A percentile compares a stretch with the other conserved stretches of the same genome.
These are phyloP conservation scores for Alauda arvensis DNA, from an alignment of 2,797 vertebrate species.

Conservation along the genomic window DNA sequence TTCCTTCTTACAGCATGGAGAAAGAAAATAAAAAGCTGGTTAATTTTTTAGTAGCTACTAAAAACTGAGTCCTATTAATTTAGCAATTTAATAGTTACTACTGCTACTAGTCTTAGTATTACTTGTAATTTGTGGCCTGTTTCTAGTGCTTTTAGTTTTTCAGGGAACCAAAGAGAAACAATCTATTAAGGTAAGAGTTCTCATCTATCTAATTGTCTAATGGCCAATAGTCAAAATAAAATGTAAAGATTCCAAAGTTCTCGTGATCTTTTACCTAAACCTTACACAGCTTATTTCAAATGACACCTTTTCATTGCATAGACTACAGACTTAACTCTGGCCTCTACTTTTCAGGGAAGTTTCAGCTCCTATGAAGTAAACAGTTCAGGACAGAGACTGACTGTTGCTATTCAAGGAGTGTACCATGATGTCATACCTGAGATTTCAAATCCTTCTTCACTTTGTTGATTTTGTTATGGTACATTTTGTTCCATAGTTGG, in stretches of 20 bases:
- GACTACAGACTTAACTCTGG: background rate
- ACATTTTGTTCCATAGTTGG: background rate
- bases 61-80: background rate
- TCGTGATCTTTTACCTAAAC: background rate
- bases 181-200: background rate
- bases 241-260: background rate
- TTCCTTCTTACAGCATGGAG: background rate
- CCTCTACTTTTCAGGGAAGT: background rate
- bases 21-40: background rate
- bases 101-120: background rate
- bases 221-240: background rate
- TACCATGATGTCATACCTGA: background rate
- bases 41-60: background rate
- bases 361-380: background rate
- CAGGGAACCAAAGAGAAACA: background rate
- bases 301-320: background rate
- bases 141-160: background rate
- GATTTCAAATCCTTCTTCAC: background rate
- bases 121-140: background rate
- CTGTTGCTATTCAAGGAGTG: background rate
- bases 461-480: background rate
- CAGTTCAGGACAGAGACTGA: background rate
- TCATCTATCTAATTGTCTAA: background rate
- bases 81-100: background rate
- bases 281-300: background rate